Base-by-base conservation (phyloP, 2,113 vertebrate genomes). In the Eonycteris spelaea region DNA sequence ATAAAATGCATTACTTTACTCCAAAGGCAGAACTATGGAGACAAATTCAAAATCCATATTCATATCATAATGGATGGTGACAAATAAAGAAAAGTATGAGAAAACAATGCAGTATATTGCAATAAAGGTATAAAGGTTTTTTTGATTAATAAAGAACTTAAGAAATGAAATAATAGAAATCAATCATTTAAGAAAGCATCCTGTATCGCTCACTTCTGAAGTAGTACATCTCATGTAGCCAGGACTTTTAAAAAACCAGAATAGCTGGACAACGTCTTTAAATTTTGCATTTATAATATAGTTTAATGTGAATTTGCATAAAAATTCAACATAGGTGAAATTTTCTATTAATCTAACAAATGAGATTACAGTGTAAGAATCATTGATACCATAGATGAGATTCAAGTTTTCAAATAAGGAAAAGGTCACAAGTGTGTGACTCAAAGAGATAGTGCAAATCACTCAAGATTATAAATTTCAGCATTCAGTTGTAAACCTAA, bases 31-130 rank as follows among this genome's bases (percentile, higher is more conserved):
- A 97, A 33, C 6, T 93, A 38, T 18, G 80, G 79, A 97, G 92
- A 95, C 21, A 98, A 93, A 96, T 92, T 98, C 88, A 95, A 97
- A 98, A 87, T 26, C 85, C 73, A 83, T 91, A 95, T 75, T 95
- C 51, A 71, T 28, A 94, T n/a, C 77, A 67, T 90, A 97, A 96
- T 26, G 21, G 48, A 95, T 10, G 85, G 65, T 86, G 59, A 95
- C 91, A 95, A 96, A 96, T 61, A 90, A 93, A 97, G 67, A 77
- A 85, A 98, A 93, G 38, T 63, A 96, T 93, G 85, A 84, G 15
- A 96, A 53, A 90, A 87, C 73, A 97, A 97, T 93, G 75, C 19
- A 75, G n/a, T 70, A 73, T 57, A 11, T 93, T 97, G 98, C 96
- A 97, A 94, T 95, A 95, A 83, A 61, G 18, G 5, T 40, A 75